phyloP scores from a whole-genome alignment of 2,888 invertebrate species.

The Zaprionus lineosus region DNA sequence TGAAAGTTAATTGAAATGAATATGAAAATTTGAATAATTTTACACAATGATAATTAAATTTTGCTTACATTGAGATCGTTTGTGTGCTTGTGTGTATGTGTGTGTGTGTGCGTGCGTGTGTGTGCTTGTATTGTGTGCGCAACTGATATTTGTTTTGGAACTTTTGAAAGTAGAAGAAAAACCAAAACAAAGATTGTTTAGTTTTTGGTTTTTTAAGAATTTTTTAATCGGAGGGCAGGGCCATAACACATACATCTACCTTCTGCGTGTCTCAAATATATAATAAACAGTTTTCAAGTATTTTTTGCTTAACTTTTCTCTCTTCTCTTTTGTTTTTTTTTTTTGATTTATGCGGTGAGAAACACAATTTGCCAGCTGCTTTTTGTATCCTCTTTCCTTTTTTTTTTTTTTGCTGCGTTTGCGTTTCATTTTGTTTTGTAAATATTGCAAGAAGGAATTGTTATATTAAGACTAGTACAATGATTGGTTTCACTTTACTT shows the following conservation, averaged over 20 bases:
- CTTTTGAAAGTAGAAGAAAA: not conserved
- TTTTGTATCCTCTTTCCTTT: not conserved
- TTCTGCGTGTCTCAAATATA: too few species aligned
- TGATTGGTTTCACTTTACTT: conserved; percentile 64
- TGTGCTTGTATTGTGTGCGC: not conserved
- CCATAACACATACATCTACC: too few species aligned
- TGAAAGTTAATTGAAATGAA: conserved; percentile 32
- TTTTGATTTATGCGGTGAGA: not conserved
- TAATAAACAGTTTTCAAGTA: not conserved
- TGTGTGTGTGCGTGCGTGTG: too few species aligned
- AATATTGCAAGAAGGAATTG: conserved; percentile 41
- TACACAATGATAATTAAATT: conserved; percentile 23
- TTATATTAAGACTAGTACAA: conserved; percentile 68
- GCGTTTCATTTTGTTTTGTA: conserved; percentile 24
- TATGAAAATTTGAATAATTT: conserved; percentile 6
- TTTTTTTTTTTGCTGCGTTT: conserved; percentile 8
- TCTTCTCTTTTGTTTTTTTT: too few species aligned
- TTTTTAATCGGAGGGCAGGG: too few species aligned
- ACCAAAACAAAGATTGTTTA: too few species aligned
- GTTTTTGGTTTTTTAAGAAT: too few species aligned
- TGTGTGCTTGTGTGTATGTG: too few species aligned
- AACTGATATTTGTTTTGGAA: not conserved
- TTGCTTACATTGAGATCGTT: conserved; percentile 44
- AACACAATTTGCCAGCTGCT: not conserved
- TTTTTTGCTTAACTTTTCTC: too few species aligned